Evolutionary conservation across 1,140 invertebrate genomes (phyloP).

Genomic region (Bombus impatiens): DNA sequence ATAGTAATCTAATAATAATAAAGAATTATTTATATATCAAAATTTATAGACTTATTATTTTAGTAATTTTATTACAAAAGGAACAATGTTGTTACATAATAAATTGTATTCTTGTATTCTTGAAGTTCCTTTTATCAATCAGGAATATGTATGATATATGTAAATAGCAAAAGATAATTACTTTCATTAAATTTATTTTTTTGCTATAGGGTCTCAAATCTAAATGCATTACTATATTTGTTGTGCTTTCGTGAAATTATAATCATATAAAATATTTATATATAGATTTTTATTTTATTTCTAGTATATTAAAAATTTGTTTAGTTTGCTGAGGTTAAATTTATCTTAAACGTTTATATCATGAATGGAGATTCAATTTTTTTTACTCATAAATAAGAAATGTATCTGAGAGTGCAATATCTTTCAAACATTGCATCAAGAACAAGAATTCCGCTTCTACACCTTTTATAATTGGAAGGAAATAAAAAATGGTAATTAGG

Average conservation of each 20-base stretch:
- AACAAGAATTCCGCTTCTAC: constrained; percentile 57
- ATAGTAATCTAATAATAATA: background rate
- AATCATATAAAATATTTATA: background rate
- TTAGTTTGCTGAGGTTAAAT: background rate
- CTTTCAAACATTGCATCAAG: constrained; percentile 67
- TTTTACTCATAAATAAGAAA: background rate
- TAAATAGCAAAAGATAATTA: background rate
- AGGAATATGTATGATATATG: too few species aligned
- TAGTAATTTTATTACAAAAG: background rate
- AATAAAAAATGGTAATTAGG: constrained; percentile 44
- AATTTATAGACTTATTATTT: too few species aligned
- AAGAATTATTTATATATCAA: too few species aligned
- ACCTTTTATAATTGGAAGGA: constrained; percentile 38
- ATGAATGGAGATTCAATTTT: background rate
- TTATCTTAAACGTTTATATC: background rate
- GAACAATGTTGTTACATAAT: background rate
- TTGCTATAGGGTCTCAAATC: background rate
- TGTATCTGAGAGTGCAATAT: constrained; percentile 57
- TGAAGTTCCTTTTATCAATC: background rate
- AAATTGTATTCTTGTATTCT: background rate
- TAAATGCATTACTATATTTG: background rate
- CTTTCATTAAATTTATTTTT: background rate
- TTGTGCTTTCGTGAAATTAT: background rate
- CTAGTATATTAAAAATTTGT: background rate
- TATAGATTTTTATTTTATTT: too few species aligned